These are phyloP conservation scores for Orthosia incerta DNA, from an alignment of 2,888 invertebrate genomes.

Conservation along the genomic window DNA sequence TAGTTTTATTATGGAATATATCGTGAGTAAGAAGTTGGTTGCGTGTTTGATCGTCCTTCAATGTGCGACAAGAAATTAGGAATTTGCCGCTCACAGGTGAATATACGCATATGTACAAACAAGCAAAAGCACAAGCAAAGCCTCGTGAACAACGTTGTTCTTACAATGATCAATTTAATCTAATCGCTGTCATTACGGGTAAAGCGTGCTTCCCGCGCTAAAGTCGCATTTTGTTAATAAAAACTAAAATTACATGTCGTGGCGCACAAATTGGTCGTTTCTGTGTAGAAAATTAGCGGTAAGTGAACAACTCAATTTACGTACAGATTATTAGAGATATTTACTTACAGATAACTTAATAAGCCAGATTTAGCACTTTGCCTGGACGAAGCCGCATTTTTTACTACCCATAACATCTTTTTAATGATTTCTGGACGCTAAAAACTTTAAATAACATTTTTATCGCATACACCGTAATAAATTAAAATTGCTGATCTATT, in stretches of 20 bases:
- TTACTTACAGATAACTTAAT: conserved; percentile 81
- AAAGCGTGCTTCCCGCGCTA: conserved; percentile 48
- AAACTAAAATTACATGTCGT: conserved; percentile 65
- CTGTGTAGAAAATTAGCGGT: conserved; percentile 69
- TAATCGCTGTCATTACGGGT: conserved; percentile 63
- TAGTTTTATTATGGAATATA: no score
- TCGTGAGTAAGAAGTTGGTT: neutral
- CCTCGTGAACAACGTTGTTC: conserved; percentile 31
- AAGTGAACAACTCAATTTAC: conserved; percentile 71
- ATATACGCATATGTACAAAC: neutral
- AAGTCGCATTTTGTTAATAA: conserved; percentile 59
- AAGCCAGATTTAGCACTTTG: conserved; percentile 77
- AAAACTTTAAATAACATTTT: conserved; percentile 66
- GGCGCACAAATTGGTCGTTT: conserved; percentile 65
- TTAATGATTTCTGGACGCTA: conserved; percentile 74
- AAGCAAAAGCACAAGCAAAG: neutral
- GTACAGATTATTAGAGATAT: conserved; percentile 72
- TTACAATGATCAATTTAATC: conserved; percentile 54
- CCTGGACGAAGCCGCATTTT: conserved; percentile 67
- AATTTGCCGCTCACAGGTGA: neutral
- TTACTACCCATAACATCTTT: conserved; percentile 77
- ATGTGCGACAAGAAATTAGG: neutral
- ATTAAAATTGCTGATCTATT: conserved; percentile 68
- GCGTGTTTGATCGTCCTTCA: neutral
- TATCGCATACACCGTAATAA: conserved; percentile 67